Conservation (phyloP, 2,113 vertebrate genomes). For the Thryonomys swinderianus region DNA sequence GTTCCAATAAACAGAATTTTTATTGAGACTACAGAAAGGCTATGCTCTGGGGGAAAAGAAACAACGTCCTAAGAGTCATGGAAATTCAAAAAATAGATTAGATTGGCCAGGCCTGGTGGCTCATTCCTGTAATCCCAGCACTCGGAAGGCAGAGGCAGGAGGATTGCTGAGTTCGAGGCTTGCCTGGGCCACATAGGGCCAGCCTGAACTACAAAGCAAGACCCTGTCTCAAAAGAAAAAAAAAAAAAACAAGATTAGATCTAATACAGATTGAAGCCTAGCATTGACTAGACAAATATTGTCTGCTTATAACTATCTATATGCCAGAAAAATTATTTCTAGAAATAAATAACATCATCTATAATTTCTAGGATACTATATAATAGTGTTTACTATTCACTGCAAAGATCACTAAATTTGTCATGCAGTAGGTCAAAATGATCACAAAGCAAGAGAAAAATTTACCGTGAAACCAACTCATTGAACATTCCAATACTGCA, state of each 20-base stretch:
- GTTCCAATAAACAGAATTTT: background rate
- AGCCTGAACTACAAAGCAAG: no score
- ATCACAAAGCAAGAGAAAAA: background rate
- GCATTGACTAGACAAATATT: background rate
- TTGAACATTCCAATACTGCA: background rate
- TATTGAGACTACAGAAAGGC: background rate
- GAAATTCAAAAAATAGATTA: no score
- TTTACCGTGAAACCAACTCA: background rate
- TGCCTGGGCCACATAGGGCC: no score
- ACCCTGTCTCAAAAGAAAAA: no score
- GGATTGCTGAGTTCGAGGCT: no score
- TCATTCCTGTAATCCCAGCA: no score
- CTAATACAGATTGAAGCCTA: background rate
- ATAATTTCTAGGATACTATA: background rate
- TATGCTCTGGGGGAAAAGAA: background rate
- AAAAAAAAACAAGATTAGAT: no score
- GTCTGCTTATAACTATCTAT: background rate
- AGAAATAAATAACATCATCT: background rate
- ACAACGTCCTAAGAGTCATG: background rate
- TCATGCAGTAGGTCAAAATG: background rate
- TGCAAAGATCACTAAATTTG: background rate
- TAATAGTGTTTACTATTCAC: background rate
- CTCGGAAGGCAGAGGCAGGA: no score
- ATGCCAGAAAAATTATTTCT: background rate
- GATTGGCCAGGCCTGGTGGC: no score